Base-by-base conservation (phyloP, 2,888 invertebrate species). In the Palloptera scutellata region DNA sequence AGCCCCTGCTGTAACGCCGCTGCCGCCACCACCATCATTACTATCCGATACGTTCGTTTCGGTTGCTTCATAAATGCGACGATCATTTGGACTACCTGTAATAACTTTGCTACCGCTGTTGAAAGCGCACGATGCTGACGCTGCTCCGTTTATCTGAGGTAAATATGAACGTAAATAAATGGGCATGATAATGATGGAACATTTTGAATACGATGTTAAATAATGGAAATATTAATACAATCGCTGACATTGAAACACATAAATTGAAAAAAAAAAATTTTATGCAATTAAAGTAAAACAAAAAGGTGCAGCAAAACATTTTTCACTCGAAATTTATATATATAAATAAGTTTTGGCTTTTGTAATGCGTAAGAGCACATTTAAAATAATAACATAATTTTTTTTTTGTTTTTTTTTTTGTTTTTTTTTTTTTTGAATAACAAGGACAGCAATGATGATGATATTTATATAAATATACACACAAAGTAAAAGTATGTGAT, bases 131-230 rank as follows among this genome's bases (percentile, higher is more conserved):
- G 64, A 62, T 67, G 70, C 65, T 58, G 67, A 66, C 66, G 69
- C 67, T 59, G 74, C 75, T 77, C 79, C 81, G 76, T 81, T 82
- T 74, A 81, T 77, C 81, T 81, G 80, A 73, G 76, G 60, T 74
- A 72, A 72, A 74, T 74, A 74, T 77, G 76, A 75, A 78, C 76
- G 76, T 74, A 80, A 79, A 78, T 75, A 81, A 75, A 79, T 77
- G 79, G 77, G 76, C 76, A 81, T 79, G 75, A 79, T 76, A 77
- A 75, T 78, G 77, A 76, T 77, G 73, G 71, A 64, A 65, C 53
- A 52, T 54, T 60, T 61, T 54, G 64, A 57, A 51, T 42, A 13
- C 19, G 51, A 43, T 15, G 20, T 64, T 64, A 12, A 43, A 17
- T 63, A 54, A 63, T 43, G 20, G 10, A 17, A 42, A 17, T 43